Evolutionary conservation across 1,140 invertebrate genomes (phyloP).

Genomic region (Gryon sp.): DNA sequence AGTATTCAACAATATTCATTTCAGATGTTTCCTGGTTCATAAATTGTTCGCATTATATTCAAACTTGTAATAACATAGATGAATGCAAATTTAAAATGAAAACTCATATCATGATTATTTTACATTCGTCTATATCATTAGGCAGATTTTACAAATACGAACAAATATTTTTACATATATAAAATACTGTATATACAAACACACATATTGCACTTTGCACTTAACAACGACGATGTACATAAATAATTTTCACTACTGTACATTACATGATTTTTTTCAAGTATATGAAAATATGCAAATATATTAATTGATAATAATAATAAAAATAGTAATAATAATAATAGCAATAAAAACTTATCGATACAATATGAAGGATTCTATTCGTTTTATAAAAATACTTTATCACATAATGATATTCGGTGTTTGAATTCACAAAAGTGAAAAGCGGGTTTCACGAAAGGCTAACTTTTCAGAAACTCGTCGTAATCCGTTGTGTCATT

Average conservation of each 20-base stretch:
- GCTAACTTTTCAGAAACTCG: slow-evolving; percentile 79
- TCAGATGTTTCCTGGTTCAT: too few relatives aligned
- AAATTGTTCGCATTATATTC: too few relatives aligned
- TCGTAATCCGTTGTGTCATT: slow-evolving; percentile 79
- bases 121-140: not conserved
- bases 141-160: not conserved
- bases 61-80: too few relatives aligned
- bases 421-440: not conserved
- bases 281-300: too few relatives aligned
- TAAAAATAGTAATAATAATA: too few relatives aligned
- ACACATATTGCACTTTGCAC: slow-evolving; percentile 33
- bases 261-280: slow-evolving; percentile 33
- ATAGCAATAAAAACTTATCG: too few relatives aligned
- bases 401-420: slow-evolving; percentile 20
- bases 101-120: too few relatives aligned
- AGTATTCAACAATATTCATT: too few relatives aligned
- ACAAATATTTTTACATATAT: slow-evolving; percentile 27
- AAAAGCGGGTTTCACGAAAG: too few relatives aligned
- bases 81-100: too few relatives aligned
- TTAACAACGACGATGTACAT: slow-evolving; percentile 48
- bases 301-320: too few relatives aligned
- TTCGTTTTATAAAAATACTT: slow-evolving; percentile 32
- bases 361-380: not conserved
- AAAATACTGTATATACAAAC: slow-evolving; percentile 56
- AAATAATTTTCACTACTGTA: slow-evolving; percentile 36